A percentile compares a stretch with the other conserved stretches of the same genome.
These are phyloP conservation scores for Maniola hyperantus DNA, from an alignment of 2,888 invertebrate genomes.

Conservation along the genomic window DNA sequence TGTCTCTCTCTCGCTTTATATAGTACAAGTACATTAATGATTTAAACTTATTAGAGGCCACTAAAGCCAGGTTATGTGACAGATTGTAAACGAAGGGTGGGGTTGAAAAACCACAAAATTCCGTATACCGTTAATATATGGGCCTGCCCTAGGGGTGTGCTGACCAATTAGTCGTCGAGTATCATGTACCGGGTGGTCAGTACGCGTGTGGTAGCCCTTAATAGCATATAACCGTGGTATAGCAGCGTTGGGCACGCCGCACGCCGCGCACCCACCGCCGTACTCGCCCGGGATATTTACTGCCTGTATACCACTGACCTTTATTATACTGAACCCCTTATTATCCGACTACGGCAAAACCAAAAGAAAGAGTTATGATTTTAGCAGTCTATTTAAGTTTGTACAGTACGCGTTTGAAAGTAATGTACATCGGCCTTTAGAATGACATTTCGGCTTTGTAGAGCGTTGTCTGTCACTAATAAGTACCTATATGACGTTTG, in stretches of 20 bases:
- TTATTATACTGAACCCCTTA: constrained; percentile 31
- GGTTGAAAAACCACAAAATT: constrained; percentile 20
- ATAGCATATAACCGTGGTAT: constrained; percentile 9
- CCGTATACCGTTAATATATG: constrained; percentile 15
- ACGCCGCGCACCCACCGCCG: constrained; percentile 66
- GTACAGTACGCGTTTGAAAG: no score
- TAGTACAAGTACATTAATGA: background rate
- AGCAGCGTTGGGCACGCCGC: constrained; percentile 55
- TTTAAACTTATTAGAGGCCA: constrained; percentile 7
- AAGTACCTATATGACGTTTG: no score
- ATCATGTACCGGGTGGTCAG: constrained; percentile 23
- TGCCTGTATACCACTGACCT: constrained; percentile 49
- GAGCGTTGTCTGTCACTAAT: no score
- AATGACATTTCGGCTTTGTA: no score
- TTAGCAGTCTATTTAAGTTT: no score
- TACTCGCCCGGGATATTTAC: constrained; percentile 72
- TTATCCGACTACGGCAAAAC: no score
- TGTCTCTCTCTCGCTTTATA: no score
- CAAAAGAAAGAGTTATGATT: no score
- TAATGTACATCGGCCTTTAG: no score
- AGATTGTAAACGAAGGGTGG: constrained; percentile 17
- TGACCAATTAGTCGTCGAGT: constrained; percentile 25
- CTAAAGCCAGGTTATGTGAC: constrained; percentile 15
- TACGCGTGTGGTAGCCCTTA: constrained; percentile 21
- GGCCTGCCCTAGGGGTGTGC: constrained; percentile 11